Evolutionary conservation across 2,797 vertebrate species (phyloP).

Genomic region (Lacerta agilis): DNA sequence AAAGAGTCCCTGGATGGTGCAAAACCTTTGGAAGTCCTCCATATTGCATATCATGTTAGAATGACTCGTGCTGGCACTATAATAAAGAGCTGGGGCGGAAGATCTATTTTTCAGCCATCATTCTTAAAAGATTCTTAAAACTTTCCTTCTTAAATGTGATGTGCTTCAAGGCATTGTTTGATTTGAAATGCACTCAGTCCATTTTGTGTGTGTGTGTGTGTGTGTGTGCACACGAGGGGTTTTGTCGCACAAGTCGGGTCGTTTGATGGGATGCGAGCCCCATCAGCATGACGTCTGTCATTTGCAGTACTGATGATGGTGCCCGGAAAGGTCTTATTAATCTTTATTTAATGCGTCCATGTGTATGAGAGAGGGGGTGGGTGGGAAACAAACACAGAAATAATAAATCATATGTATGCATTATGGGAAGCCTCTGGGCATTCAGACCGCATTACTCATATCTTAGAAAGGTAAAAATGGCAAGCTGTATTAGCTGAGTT

Average conservation of each 20-base stretch:
- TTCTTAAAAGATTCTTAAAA: background rate
- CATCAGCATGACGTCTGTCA: constrained; percentile 35
- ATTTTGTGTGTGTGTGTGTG: background rate
- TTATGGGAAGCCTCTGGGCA: constrained; percentile 70
- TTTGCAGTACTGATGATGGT: constrained; percentile 45
- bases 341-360: constrained; percentile 68
- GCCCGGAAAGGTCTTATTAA: constrained; percentile 61
- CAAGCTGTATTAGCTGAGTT: constrained; percentile 72
- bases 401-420: constrained; percentile 61
- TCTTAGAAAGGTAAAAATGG: constrained; percentile 73
- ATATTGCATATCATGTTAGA: too few species aligned
- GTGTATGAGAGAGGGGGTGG: constrained; percentile 13
- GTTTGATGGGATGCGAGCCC: constrained; percentile 9
- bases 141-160: background rate
- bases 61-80: background rate
- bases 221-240: background rate
- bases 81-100: constrained; percentile 1
- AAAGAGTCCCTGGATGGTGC: background rate
- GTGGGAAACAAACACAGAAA: constrained; percentile 51
- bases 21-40: background rate
- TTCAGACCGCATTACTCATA: constrained; percentile 69
- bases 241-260: constrained; percentile 4
- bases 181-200: background rate
- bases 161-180: constrained; percentile 26
- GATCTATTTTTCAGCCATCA: background rate